phyloP scores from a whole-genome alignment of 2,888 invertebrate species.

The Epistrophella euchroma region DNA sequence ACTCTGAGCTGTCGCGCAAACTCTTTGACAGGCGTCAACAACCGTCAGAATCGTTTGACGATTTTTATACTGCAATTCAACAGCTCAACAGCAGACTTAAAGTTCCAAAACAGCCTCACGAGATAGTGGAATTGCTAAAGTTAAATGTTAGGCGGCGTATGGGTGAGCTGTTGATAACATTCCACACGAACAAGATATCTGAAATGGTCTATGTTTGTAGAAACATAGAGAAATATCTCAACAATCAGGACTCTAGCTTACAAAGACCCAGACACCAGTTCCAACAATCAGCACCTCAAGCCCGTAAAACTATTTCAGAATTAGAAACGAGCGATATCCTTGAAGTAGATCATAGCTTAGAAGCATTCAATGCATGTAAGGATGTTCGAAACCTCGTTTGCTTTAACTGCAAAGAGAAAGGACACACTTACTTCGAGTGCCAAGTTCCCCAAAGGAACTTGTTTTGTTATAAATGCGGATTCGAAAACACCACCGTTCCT shows the following conservation, averaged over 20 bases:
- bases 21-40: not conserved
- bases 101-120: not conserved
- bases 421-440: too few relatives aligned
- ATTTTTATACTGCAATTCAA: not conserved
- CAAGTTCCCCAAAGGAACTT: too few relatives aligned
- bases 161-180: not conserved
- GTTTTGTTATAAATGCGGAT: too few relatives aligned
- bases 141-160: not conserved
- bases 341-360: not conserved
- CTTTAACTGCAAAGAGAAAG: not conserved
- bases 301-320: not conserved
- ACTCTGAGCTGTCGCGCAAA: not conserved
- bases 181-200: not conserved
- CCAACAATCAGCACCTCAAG: not conserved
- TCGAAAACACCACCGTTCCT: too few relatives aligned
- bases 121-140: not conserved
- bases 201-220: not conserved
- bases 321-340: not conserved
- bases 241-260: not conserved
- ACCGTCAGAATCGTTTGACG: not conserved
- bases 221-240: not conserved
- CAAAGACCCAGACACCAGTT: not conserved
- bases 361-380: not conserved
- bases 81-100: not conserved
- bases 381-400: not conserved